Percentiles rank a stretch among this genome's conserved stretches.
phyloP scores from a whole-genome alignment of 1,140 invertebrate genomes.

The Mylabris phalerata region DNA sequence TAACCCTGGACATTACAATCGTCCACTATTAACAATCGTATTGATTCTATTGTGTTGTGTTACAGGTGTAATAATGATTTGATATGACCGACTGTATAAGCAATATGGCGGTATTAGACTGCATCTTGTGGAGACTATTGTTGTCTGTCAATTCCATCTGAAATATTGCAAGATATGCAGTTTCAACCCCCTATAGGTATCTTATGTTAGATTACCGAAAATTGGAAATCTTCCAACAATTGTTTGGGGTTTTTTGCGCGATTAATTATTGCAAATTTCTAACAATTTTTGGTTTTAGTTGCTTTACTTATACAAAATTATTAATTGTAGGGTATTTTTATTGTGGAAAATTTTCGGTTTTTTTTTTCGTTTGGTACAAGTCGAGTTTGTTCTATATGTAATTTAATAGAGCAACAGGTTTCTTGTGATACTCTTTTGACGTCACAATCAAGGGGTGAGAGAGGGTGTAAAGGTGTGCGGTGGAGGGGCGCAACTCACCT shows the following conservation, averaged over 20 bases:
- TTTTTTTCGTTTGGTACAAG: no score
- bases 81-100: constrained; percentile 9
- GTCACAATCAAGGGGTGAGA: constrained; percentile 10
- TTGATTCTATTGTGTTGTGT: constrained; percentile 19
- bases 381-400: not conserved
- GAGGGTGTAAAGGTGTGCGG: constrained; percentile 10
- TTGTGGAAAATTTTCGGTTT: no score
- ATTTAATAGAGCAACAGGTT: constrained; percentile 17
- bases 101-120: constrained; percentile 28
- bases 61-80: not conserved
- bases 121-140: constrained; percentile 34
- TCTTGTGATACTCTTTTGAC: constrained; percentile 11
- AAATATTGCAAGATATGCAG: constrained; percentile 33
- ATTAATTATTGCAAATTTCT: not conserved
- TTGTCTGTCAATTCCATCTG: constrained; percentile 31
- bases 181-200: constrained; percentile 18
- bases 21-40: constrained; percentile 1
- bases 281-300: not conserved
- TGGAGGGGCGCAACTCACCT: constrained; percentile 5
- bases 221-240: constrained; percentile 12
- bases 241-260: not conserved
- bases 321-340: no score
- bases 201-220: not conserved
- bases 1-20: constrained; percentile 31
- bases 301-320: no score